Percentiles rank a stretch among this genome's conserved stretches.
phyloP scores from a whole-genome alignment of 2,797 vertebrate genomes.

The Megalops cyprinoides region DNA sequence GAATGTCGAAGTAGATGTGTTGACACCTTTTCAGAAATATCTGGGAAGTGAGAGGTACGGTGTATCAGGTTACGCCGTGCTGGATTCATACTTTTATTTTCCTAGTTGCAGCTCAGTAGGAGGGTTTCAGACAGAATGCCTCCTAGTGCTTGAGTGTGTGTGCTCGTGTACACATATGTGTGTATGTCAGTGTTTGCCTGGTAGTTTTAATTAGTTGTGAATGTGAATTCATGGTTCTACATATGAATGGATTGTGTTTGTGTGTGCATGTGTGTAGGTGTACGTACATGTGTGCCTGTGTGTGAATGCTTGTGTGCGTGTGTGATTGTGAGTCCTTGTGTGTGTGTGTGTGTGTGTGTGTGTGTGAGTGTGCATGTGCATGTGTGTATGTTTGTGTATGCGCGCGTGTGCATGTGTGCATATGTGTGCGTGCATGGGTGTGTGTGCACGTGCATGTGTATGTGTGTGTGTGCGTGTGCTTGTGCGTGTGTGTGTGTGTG shows the following conservation, averaged over 20 bases:
- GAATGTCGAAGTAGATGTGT: conserved; percentile 24
- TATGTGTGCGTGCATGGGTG: background rate
- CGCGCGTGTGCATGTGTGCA: background rate
- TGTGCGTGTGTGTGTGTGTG: no score
- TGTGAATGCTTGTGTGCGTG: conserved; percentile 12
- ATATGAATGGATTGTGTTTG: no score
- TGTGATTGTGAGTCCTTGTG: background rate
- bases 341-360: background rate
- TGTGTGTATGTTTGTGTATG: no score
- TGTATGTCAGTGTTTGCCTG: background rate
- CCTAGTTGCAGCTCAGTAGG: background rate
- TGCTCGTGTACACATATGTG: background rate
- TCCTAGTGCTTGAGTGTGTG: background rate
- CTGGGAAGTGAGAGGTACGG: conserved; percentile 19
- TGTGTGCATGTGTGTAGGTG: conserved; percentile 37
- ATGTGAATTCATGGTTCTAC: conserved; percentile 13
- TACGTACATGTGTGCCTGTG: conserved; percentile 23
- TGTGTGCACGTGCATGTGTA: conserved; percentile 25
- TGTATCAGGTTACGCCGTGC: background rate
- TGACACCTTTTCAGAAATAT: conserved; percentile 51
- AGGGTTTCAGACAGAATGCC: background rate
- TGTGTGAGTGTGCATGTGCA: no score
- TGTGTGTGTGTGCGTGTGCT: conserved; percentile 28
- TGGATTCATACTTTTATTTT: background rate
- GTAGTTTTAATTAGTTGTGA: no score